Evolutionary conservation across 2,888 invertebrate genomes (phyloP).

Genomic region (Coleophora flavipennella): DNA sequence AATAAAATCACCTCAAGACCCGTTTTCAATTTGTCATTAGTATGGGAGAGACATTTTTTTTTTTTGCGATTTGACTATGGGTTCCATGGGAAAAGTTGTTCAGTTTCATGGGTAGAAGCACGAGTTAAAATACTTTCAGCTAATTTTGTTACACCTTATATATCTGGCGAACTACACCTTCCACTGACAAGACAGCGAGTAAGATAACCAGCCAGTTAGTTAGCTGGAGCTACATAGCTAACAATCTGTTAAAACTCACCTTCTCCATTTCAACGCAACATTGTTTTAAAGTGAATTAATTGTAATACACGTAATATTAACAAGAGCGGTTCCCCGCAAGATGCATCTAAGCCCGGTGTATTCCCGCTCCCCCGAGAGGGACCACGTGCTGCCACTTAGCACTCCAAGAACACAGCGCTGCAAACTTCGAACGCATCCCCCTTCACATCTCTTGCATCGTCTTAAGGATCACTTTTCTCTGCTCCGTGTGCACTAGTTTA

Average conservation of each 20-base stretch:
- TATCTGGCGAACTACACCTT: no score
- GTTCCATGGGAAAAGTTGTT: no score
- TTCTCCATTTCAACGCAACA: conserved; percentile 22
- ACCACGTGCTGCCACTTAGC: conserved; percentile 67
- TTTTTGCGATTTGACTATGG: no score
- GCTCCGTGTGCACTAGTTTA: conserved; percentile 29
- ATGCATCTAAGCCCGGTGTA: conserved; percentile 57
- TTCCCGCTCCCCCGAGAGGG: conserved; percentile 45
- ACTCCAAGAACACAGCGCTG: conserved; percentile 42
- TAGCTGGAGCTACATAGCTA: conserved; percentile 4
- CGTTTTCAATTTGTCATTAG: no score
- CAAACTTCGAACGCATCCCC: conserved; percentile 30
- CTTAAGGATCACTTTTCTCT: conserved; percentile 47
- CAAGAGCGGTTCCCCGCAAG: conserved; percentile 53
- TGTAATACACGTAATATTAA: conserved; percentile 56
- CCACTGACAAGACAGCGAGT: no score
- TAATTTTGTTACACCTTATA: no score
- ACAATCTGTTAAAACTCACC: conserved; percentile 9
- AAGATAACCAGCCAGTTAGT: no score
- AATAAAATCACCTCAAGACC: no score
- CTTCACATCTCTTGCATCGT: conserved; percentile 25
- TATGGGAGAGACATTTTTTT: no score
- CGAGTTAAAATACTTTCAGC: no score
- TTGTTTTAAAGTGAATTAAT: conserved; percentile 51
- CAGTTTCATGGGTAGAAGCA: no score